Percentiles rank a stretch among this genome's conserved stretches.
These are phyloP conservation scores for Dasypus novemcinctus DNA, from an alignment of 2,113 vertebrate genomes.

Conservation along the genomic window DNA sequence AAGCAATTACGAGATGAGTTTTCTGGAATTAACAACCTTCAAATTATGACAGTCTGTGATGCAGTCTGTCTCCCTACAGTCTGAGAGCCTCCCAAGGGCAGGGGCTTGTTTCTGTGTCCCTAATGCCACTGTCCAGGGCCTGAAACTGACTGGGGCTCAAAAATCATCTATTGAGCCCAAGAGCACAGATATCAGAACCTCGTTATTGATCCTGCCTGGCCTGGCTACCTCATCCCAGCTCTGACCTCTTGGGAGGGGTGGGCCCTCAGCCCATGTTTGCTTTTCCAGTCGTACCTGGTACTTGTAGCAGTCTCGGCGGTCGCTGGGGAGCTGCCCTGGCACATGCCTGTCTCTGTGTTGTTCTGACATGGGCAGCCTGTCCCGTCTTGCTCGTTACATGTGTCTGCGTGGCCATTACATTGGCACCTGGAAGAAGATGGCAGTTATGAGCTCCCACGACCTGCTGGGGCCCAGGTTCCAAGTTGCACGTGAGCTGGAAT, in stretches of 20 bases:
- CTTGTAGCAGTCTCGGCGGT: conserved; percentile 87
- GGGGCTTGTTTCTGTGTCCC: background rate
- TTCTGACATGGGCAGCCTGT: conserved; percentile 94
- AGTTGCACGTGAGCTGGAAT: background rate
- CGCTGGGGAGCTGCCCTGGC: conserved; percentile 89
- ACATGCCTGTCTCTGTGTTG: conserved; percentile 93
- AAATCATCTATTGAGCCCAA: background rate
- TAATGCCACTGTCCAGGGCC: background rate
- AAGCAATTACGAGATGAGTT: background rate
- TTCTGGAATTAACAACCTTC: background rate
- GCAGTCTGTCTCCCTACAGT: background rate
- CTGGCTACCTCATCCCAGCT: background rate
- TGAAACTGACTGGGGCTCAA: background rate
- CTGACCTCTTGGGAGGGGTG: background rate
- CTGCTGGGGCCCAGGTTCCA: background rate
- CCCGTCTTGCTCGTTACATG: conserved; percentile 91
- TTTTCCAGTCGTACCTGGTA: conserved; percentile 73
- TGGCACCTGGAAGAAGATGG: conserved; percentile 85
- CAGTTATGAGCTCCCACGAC: background rate
- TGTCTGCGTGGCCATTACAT: conserved; percentile 94
- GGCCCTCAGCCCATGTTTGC: fast-evolving
- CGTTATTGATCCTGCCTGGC: background rate
- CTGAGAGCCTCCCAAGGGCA: background rate
- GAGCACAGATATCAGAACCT: background rate
- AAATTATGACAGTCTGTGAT: background rate